Evolutionary conservation across 2,888 invertebrate genomes (phyloP).

Genomic region (Drosophila testacea): DNA sequence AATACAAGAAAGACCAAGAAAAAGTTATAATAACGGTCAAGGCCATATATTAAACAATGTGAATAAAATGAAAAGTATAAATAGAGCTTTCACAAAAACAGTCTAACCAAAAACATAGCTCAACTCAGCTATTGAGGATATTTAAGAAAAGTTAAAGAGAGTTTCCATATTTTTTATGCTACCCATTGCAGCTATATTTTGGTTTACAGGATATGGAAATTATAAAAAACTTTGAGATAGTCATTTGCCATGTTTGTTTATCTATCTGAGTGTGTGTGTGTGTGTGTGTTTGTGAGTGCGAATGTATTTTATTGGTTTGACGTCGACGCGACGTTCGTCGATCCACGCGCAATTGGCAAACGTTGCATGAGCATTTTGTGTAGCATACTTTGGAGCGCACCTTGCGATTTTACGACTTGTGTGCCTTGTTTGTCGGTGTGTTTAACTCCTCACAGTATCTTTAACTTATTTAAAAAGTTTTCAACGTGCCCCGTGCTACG

Average conservation of each 20-base stretch:
- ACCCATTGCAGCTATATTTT: not conserved
- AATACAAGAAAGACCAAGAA: too few relatives aligned
- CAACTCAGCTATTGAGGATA: too few relatives aligned
- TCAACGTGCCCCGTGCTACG: conserved; percentile 60
- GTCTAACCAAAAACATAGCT: too few relatives aligned
- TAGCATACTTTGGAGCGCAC: conserved; percentile 44
- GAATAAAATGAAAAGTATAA: too few relatives aligned
- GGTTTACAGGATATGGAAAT: not conserved
- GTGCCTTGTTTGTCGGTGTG: conserved; percentile 15
- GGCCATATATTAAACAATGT: too few relatives aligned
- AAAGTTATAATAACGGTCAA: too few relatives aligned
- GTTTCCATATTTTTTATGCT: not conserved
- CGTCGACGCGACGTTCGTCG: conserved; percentile 7
- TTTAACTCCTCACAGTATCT: conserved; percentile 36
- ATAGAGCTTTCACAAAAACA: too few relatives aligned
- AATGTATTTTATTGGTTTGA: conserved; percentile 24
- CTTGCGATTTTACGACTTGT: conserved; percentile 56
- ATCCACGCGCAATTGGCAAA: conserved; percentile 37
- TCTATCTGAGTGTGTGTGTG: not conserved
- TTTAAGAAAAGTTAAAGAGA: too few relatives aligned
- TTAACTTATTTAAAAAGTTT: conserved; percentile 69
- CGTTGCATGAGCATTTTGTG: conserved; percentile 50
- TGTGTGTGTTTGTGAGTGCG: not conserved
- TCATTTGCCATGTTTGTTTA: conserved; percentile 22
- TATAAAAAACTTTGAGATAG: conserved; percentile 15